Evolutionary conservation across 2,888 invertebrate genomes (phyloP).

Genomic region (Apamea crenata): DNA sequence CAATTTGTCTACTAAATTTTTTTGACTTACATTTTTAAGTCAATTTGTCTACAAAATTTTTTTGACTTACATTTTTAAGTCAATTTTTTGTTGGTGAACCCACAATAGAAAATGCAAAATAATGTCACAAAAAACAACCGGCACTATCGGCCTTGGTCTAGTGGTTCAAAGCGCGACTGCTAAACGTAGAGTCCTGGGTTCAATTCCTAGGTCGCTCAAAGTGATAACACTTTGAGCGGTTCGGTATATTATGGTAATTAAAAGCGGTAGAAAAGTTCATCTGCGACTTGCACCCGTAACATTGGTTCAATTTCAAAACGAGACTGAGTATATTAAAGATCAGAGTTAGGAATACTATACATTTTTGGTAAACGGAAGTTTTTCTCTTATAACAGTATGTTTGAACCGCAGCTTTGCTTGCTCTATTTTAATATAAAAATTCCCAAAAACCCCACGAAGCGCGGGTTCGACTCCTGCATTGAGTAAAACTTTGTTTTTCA

Average conservation of each 20-base stretch:
- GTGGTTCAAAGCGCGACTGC: not conserved
- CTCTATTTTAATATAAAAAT: not conserved
- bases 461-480: slow-evolving; percentile 56
- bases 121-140: not conserved
- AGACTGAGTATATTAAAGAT: slow-evolving; percentile 17
- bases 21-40: too few species aligned
- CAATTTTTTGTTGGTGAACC: not conserved
- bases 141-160: not conserved
- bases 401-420: not conserved
- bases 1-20: too few species aligned
- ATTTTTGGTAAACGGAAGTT: slow-evolving; percentile 60
- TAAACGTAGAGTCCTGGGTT: slow-evolving; percentile 3
- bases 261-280: not conserved
- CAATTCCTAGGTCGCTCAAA: slow-evolving; percentile 22
- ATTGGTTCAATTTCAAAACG: slow-evolving; percentile 45
- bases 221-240: too few species aligned
- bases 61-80: too few species aligned
- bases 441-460: not conserved
- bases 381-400: not conserved
- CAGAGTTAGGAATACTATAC: slow-evolving; percentile 29
- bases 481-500: not conserved
- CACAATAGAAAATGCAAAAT: not conserved
- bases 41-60: too few species aligned
- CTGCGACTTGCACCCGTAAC: slow-evolving; percentile 26
- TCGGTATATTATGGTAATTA: not conserved